Base-by-base conservation (phyloP, 2,113 vertebrate genomes). In the Cyphotilapia sp. region DNA sequence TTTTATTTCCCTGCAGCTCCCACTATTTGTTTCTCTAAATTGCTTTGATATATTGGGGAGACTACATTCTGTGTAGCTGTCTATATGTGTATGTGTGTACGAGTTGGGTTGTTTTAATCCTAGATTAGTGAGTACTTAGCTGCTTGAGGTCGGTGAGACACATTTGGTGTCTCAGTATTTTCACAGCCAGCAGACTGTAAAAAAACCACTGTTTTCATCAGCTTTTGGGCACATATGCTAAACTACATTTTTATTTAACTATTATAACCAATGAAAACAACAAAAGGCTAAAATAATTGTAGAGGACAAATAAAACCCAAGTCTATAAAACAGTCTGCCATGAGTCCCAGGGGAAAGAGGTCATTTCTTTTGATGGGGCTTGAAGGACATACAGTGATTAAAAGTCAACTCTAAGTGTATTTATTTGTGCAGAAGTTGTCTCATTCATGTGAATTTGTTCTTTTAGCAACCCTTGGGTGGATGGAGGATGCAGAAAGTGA, bases 1-100 rank as follows among this genome's bases (percentile, higher is more conserved):
- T 22, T 85, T 87, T 76, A 81, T 87, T 87, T 89, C 89, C 85
- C 89, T 83, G 80, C 53, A 89, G 88, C 88, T 33, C 9, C 82
- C 1, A 3, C 42, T 83, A 74, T 87, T 83, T 85, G 51, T 87
- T 88, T 83, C 42, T 57, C 42, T 74, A 85, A 89, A 87, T 85
- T 63, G 85, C 89, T 69, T 57, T 66, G 78, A 86, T 81, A 57
- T 74, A 86, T 56, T 66, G n/a, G 69, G 53, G 90, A 61, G 49
- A 33, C 22, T 53, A 3, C 45, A 10, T 8, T 24, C 66, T 69
- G 17, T 90, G 80, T 78, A 19, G 78, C 24, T 81, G 19, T 49
- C n/a, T 53, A 22, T 57, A 47, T 49, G 66, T 69, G 61, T 74
- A 17, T 45, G 40, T 74, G 69, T 69, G 53, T 45, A 27, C 13